A percentile compares a stretch with the other conserved stretches of the same genome.
Conservation (phyloP, 2,113 vertebrate genomes). For the Percina caprodes region DNA sequence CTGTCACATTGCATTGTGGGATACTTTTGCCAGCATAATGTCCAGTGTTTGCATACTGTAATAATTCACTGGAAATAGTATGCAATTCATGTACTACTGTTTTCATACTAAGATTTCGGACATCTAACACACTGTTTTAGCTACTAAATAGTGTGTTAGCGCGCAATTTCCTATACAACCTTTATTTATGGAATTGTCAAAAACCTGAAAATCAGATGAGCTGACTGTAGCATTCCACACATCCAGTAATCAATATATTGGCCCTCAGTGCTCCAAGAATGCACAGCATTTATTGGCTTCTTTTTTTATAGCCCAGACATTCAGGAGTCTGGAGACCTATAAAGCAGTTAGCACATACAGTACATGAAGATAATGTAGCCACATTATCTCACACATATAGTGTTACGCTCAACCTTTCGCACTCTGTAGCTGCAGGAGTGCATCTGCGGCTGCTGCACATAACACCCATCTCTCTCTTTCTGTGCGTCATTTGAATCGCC, state of each 20-base stretch:
- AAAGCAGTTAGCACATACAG: background rate
- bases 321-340: background rate
- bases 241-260: background rate
- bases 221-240: background rate
- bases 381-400: background rate
- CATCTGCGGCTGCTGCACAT: background rate
- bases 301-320: slow-evolving; percentile 1
- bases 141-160: no score
- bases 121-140: no score
- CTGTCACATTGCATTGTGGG: no score
- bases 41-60: no score
- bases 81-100: no score
- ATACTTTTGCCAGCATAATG: no score
- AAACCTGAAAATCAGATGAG: background rate
- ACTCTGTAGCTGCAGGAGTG: background rate
- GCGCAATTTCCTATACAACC: no score
- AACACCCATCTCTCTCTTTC: background rate
- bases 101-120: no score
- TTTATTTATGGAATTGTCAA: background rate
- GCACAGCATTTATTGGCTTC: background rate
- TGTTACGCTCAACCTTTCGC: background rate
- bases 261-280: background rate
- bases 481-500: background rate
- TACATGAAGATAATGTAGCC: background rate
- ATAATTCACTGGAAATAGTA: no score